These are phyloP conservation scores for Hypomecis punctinalis DNA, from an alignment of 2,888 invertebrate genomes.

Conservation along the genomic window DNA sequence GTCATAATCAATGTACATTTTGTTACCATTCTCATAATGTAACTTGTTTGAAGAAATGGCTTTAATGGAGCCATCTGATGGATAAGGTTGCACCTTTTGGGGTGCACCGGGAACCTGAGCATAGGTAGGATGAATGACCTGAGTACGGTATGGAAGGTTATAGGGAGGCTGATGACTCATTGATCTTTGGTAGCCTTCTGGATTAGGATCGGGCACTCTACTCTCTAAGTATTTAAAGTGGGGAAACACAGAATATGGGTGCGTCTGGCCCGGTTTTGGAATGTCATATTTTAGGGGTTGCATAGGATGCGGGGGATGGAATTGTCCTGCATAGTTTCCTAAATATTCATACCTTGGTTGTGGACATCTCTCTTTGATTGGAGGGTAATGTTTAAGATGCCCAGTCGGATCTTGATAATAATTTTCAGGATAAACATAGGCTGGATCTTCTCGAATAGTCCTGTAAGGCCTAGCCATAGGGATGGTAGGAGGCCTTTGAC, in stretches of 20 bases:
- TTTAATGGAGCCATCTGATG: constrained; percentile 62
- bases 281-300: constrained; percentile 73
- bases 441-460: constrained; percentile 64
- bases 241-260: constrained; percentile 68
- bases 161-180: constrained; percentile 61
- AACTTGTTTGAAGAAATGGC: constrained; percentile 63
- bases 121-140: constrained; percentile 69
- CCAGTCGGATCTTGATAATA: constrained; percentile 71
- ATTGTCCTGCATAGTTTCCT: constrained; percentile 71
- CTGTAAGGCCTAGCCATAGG: constrained; percentile 64
- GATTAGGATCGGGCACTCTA: constrained; percentile 64
- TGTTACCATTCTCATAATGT: constrained; percentile 66
- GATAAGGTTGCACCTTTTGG: constrained; percentile 69
- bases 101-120: constrained; percentile 61
- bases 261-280: constrained; percentile 65
- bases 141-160: constrained; percentile 67
- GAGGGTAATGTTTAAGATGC: constrained; percentile 76
- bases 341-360: constrained; percentile 80
- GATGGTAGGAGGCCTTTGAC: constrained; percentile 59
- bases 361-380: constrained; percentile 71
- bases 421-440: constrained; percentile 66
- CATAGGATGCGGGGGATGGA: constrained; percentile 67
- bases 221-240: constrained; percentile 74
- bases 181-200: constrained; percentile 72
- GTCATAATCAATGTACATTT: constrained; percentile 72